phyloP scores from a whole-genome alignment of 2,113 vertebrate genomes.

The Pithys albifrons region DNA sequence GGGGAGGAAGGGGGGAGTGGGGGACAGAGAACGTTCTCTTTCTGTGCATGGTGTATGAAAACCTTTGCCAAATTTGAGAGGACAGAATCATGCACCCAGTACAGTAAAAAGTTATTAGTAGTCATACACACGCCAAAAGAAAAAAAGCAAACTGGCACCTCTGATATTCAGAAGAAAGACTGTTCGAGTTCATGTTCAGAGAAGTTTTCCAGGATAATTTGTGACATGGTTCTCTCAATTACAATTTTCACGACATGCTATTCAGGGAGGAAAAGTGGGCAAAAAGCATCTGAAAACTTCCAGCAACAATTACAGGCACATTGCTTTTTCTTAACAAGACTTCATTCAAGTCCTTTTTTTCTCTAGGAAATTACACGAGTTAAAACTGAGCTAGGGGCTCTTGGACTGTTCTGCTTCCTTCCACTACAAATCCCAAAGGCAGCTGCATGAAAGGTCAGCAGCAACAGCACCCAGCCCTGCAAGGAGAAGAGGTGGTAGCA shows the following conservation, averaged over 20 bases:
- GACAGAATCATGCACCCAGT: not conserved
- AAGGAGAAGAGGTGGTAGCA: not conserved
- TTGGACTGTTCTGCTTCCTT: not conserved
- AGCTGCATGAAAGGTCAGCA: not conserved
- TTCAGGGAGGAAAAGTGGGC: not conserved
- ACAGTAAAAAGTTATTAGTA: not conserved
- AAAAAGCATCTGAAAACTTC: not conserved
- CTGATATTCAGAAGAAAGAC: not conserved
- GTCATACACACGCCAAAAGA: not conserved
- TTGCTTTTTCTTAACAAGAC: not conserved
- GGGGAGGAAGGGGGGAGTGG: no score
- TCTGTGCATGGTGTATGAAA: not conserved
- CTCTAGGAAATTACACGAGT: not conserved
- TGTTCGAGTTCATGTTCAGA: not conserved
- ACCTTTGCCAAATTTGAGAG: not conserved
- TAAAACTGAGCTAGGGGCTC: not conserved
- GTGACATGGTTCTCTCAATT: not conserved
- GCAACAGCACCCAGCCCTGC: not conserved
- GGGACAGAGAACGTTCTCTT: not conserved
- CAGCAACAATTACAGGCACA: not conserved
- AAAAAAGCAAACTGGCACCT: not conserved
- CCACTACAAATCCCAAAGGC: not conserved
- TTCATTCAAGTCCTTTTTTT: not conserved
- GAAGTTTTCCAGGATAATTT: not conserved
- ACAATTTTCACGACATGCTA: not conserved